phyloP scores from a whole-genome alignment of 1,140 invertebrate genomes.

The Cherax quadricarinatus region DNA sequence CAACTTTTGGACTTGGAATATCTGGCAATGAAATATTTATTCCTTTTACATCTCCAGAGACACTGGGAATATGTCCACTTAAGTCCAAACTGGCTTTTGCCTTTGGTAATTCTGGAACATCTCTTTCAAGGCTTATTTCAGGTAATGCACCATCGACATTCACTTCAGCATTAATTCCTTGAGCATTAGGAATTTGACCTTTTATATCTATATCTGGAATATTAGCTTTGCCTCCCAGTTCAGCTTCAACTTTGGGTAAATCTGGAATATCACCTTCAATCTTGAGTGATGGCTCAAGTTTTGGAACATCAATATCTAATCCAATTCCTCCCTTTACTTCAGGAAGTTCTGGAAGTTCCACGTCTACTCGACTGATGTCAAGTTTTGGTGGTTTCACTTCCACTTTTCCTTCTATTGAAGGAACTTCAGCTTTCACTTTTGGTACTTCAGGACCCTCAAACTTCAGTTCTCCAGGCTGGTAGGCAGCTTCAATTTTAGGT shows the following conservation, averaged over 20 bases:
- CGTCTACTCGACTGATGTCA: conserved; percentile 11
- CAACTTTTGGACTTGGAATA: conserved; percentile 27
- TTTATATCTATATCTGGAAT: conserved; percentile 43
- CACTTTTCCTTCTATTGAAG: conserved; percentile 6
- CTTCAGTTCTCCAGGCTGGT: conserved; percentile 29
- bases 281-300: conserved; percentile 2
- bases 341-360: too few species aligned
- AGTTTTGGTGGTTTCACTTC: conserved; percentile 6
- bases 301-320: conserved; percentile 16
- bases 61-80: not conserved
- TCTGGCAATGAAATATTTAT: conserved; percentile 7
- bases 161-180: conserved; percentile 31
- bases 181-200: conserved; percentile 36
- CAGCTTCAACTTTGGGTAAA: conserved; percentile 29
- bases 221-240: conserved; percentile 25
- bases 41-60: conserved; percentile 21
- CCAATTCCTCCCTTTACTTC: conserved; percentile 10
- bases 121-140: not conserved
- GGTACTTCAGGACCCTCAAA: conserved; percentile 19
- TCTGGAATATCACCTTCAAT: conserved; percentile 48
- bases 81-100: not conserved
- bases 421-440: conserved; percentile 4
- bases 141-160: not conserved
- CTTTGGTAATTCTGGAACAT: conserved; percentile 17
- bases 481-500: conserved; percentile 29